These are phyloP conservation scores for Chouioia cunea DNA, from an alignment of 2,888 invertebrate genomes.

Conservation along the genomic window DNA sequence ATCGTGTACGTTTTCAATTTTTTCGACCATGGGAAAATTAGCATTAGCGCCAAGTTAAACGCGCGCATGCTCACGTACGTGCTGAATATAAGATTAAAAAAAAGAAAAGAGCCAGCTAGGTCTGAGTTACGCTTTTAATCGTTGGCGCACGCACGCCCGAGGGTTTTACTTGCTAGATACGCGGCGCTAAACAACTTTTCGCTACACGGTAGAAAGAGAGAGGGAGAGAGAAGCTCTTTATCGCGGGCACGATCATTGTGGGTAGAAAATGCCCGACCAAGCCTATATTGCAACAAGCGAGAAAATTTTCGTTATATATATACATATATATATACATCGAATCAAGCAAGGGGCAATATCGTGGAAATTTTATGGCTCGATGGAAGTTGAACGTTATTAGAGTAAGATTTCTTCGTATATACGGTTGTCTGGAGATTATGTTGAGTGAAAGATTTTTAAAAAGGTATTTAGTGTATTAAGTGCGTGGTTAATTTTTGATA, in stretches of 20 bases:
- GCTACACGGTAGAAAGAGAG: background rate
- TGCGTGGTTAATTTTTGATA: too few species aligned
- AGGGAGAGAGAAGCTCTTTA: too few species aligned
- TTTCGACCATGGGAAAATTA: slow-evolving; percentile 7
- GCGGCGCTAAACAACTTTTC: slow-evolving; percentile 25
- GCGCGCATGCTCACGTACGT: background rate
- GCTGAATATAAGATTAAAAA: slow-evolving; percentile 3
- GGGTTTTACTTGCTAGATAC: too few species aligned
- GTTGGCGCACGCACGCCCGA: background rate
- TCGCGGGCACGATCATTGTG: too few species aligned
- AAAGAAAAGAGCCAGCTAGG: background rate
- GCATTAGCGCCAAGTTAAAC: background rate
- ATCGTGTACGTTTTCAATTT: slow-evolving; percentile 12
- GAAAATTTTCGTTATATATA: too few species aligned
- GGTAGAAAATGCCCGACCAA: too few species aligned
- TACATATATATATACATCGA: too few species aligned
- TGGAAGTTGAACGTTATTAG: slow-evolving; percentile 27
- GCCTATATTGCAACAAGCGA: too few species aligned
- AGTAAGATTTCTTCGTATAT: slow-evolving; percentile 2
- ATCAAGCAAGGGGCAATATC: slow-evolving; percentile 4
- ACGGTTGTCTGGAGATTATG: too few species aligned
- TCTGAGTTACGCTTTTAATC: slow-evolving; percentile 21
- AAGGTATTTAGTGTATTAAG: too few species aligned
- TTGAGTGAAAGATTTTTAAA: too few species aligned
- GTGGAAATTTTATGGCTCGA: slow-evolving; percentile 17